These are phyloP conservation scores for Chironomus tepperi DNA, from an alignment of 1,140 invertebrate species.

Conservation along the genomic window DNA sequence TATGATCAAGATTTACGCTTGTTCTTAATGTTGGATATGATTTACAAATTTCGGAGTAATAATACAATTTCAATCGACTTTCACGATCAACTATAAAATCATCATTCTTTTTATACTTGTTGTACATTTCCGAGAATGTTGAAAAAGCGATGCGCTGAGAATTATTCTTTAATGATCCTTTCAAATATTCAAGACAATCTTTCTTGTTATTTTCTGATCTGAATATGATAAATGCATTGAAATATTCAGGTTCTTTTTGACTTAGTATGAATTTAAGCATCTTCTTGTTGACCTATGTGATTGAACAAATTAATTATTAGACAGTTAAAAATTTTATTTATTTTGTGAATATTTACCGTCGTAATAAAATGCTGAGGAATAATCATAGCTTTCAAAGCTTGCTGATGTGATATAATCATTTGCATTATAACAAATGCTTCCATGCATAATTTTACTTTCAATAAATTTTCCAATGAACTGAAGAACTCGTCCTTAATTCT, in stretches of 20 bases:
- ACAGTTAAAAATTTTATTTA: no score
- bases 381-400: not conserved
- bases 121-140: slow-evolving; percentile 37
- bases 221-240: slow-evolving; percentile 35
- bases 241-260: slow-evolving; percentile 34
- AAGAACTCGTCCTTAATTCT: slow-evolving; percentile 33
- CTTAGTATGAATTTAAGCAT: slow-evolving; percentile 33
- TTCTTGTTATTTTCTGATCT: slow-evolving; percentile 30
- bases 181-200: slow-evolving; percentile 31
- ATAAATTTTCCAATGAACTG: slow-evolving; percentile 33
- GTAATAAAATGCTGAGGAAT: not conserved
- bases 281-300: slow-evolving; percentile 26
- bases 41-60: slow-evolving; percentile 37
- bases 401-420: slow-evolving; percentile 34
- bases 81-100: slow-evolving; percentile 30
- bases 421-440: slow-evolving; percentile 36
- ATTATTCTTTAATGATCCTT: slow-evolving; percentile 34
- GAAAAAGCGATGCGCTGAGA: slow-evolving; percentile 35
- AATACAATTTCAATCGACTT: slow-evolving; percentile 35
- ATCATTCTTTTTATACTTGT: slow-evolving; percentile 31
- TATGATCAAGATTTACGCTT: slow-evolving; percentile 35
- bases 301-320: no score
- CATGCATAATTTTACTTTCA: slow-evolving; percentile 35
- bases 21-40: slow-evolving; percentile 34
- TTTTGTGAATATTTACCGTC: slow-evolving; percentile 1